Evolutionary conservation across 2,888 invertebrate genomes (phyloP).

Genomic region (Embidobia sp.): DNA sequence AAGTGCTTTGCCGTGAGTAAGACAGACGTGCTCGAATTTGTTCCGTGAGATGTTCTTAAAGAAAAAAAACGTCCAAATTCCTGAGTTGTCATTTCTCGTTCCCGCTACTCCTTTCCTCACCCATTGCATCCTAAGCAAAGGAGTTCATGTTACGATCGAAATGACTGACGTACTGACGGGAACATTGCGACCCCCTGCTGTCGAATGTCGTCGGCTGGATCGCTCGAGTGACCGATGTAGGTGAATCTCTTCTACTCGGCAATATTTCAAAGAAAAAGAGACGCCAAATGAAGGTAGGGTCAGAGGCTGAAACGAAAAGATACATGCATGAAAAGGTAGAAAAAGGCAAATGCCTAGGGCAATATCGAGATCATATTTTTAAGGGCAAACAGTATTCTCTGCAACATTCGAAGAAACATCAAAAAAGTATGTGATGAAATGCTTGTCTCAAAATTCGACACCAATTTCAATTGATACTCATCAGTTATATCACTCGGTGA

Average conservation of each 20-base stretch:
- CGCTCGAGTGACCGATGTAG: constrained; percentile 76
- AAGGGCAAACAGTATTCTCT: constrained; percentile 32
- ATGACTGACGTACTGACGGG: constrained; percentile 79
- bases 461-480: constrained; percentile 32
- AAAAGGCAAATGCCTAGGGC: constrained; percentile 48
- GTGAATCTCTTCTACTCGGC: constrained; percentile 69
- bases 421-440: constrained; percentile 49
- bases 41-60: constrained; percentile 59
- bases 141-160: constrained; percentile 75
- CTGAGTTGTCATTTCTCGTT: constrained; percentile 67
- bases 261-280: constrained; percentile 56
- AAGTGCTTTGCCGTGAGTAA: constrained; percentile 34
- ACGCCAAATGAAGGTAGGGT: constrained; percentile 42
- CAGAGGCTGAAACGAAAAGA: constrained; percentile 46
- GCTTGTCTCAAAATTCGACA: constrained; percentile 44
- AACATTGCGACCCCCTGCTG: constrained; percentile 79
- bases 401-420: constrained; percentile 18
- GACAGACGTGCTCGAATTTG: constrained; percentile 56
- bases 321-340: constrained; percentile 53
- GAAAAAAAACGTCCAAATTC: constrained; percentile 71
- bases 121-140: constrained; percentile 64
- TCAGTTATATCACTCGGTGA: constrained; percentile 41
- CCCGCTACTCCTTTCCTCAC: constrained; percentile 60
- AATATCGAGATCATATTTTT: constrained; percentile 52
- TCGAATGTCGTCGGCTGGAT: constrained; percentile 77